Conservation (phyloP, 2,113 vertebrate species). For the Caracal caracal region DNA sequence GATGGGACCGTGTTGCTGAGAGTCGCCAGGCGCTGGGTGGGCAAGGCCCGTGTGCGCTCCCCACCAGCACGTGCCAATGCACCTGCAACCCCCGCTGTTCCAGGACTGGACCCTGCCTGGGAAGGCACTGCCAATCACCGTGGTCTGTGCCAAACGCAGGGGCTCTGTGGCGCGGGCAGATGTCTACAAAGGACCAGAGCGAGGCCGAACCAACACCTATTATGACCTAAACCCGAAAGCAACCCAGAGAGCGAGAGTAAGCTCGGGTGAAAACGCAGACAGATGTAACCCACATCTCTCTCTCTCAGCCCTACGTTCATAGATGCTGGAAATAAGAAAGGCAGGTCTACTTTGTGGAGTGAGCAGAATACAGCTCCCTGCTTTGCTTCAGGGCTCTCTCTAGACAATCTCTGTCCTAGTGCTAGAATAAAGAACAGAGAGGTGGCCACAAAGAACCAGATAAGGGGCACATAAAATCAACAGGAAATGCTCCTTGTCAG, state of each 20-base stretch:
- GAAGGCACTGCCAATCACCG: slow-evolving; percentile 78
- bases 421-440: background rate
- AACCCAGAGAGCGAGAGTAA: background rate
- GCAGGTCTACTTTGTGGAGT: background rate
- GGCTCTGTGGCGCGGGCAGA: slow-evolving; percentile 81
- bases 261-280: background rate
- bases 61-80: slow-evolving; percentile 79
- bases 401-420: background rate
- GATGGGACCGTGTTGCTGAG: slow-evolving; percentile 62
- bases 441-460: background rate
- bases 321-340: background rate
- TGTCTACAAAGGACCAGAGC: slow-evolving; percentile 79
- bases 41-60: slow-evolving; percentile 14
- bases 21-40: slow-evolving; percentile 68
- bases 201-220: slow-evolving; percentile 77
- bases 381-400: background rate
- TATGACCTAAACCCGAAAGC: slow-evolving; percentile 68
- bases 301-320: rapidly evolving
- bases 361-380: background rate
- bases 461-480: background rate
- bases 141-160: slow-evolving; percentile 76
- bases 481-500: background rate
- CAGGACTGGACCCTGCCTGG: slow-evolving; percentile 80
- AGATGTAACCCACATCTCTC: background rate
- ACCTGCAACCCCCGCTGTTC: slow-evolving; percentile 85